Conservation (phyloP, 2,113 vertebrate genomes). For the Rhynchomys soricoides region DNA sequence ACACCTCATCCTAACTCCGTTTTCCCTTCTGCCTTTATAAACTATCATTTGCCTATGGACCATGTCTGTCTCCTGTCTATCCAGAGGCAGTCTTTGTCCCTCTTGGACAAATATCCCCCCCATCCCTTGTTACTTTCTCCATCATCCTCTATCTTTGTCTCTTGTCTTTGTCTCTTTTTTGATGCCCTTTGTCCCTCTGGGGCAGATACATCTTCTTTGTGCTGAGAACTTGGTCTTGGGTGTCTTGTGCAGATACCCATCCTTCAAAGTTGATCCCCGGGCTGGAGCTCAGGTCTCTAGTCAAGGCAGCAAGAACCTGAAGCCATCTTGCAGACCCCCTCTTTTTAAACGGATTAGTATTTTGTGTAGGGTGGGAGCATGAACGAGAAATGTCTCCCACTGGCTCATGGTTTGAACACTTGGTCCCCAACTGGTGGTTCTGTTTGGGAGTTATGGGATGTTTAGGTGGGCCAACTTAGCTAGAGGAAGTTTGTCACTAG, state of each 20-base stretch:
- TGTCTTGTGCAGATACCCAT: background rate
- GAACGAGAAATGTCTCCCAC: too few species aligned
- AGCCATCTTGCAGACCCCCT: background rate
- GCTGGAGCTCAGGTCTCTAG: too few species aligned
- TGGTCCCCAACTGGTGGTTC: background rate
- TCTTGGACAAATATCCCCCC: background rate
- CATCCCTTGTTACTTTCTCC: background rate
- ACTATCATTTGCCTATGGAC: background rate
- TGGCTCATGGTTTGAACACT: background rate
- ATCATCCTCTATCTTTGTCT: background rate
- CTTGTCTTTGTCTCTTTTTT: background rate
- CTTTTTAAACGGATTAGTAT: background rate
- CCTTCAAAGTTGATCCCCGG: too few species aligned
- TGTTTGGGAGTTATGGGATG: background rate
- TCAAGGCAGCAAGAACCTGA: background rate
- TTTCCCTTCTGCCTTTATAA: background rate
- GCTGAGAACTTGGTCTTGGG: background rate
- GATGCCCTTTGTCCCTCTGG: background rate
- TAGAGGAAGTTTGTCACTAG: background rate
- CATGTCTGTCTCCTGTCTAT: background rate
- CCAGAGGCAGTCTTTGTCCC: background rate
- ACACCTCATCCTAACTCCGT: background rate
- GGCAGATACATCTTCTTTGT: background rate
- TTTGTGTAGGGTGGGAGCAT: background rate
- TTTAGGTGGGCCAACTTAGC: background rate